phyloP scores from a whole-genome alignment of 2,113 vertebrate species.

The Macaca mulatta region DNA sequence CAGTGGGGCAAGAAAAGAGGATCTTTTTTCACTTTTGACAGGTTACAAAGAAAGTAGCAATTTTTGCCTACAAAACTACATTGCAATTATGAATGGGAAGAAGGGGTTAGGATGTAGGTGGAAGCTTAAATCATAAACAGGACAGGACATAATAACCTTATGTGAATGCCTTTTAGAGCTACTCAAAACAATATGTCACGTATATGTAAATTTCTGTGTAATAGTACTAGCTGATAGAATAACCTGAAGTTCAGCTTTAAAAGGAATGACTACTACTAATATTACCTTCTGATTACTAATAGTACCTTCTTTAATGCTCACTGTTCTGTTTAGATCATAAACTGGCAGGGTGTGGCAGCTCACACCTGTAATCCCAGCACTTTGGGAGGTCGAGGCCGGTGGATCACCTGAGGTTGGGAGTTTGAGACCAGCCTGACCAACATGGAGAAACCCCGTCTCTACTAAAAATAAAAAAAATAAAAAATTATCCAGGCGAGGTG shows the following conservation, averaged over 20 bases:
- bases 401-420: too few relatives aligned
- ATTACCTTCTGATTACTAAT: background rate
- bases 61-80: background rate
- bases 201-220: background rate
- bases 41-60: background rate
- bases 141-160: background rate
- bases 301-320: background rate
- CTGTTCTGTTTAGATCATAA: background rate
- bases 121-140: background rate
- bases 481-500: too few relatives aligned
- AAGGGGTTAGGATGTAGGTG: background rate
- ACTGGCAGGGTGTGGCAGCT: too few relatives aligned
- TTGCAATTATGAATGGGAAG: background rate
- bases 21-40: background rate
- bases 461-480: too few relatives aligned
- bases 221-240: background rate
- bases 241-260: background rate
- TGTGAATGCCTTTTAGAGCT: background rate
- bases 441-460: too few relatives aligned
- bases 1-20: background rate
- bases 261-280: background rate
- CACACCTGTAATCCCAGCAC: too few relatives aligned
- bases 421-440: too few relatives aligned
- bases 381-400: too few relatives aligned
- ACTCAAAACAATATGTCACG: background rate